These are phyloP conservation scores for Microcebus tavaratra DNA, from an alignment of 2,113 vertebrate species.

Conservation along the genomic window DNA sequence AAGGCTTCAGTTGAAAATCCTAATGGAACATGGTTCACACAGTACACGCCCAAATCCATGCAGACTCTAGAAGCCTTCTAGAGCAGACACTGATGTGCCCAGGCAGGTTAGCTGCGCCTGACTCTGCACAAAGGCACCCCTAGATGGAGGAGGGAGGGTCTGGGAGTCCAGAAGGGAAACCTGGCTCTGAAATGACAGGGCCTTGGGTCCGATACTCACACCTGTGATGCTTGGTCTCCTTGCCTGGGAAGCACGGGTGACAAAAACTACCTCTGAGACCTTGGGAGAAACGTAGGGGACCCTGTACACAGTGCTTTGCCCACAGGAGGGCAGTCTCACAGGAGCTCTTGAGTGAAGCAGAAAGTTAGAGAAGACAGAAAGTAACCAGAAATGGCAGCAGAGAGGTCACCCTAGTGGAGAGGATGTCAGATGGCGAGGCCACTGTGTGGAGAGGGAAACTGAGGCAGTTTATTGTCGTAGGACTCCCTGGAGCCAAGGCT, in stretches of 20 bases:
- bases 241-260: neutral
- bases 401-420: neutral
- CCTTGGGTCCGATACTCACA: neutral
- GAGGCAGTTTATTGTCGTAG: fast-evolving
- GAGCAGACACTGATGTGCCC: neutral
- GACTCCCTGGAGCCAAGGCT: neutral
- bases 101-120: neutral
- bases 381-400: neutral
- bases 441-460: neutral
- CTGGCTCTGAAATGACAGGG: neutral
- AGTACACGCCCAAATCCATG: neutral
- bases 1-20: neutral
- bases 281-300: neutral
- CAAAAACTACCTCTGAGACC: neutral
- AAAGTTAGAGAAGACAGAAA: neutral
- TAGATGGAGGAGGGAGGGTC: neutral
- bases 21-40: neutral
- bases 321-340: neutral
- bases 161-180: neutral
- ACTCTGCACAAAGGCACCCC: neutral
- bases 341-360: neutral
- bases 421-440: neutral
- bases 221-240: neutral
- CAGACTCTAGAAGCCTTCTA: neutral
- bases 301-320: neutral